Percentiles rank a stretch among this genome's conserved stretches.
These are phyloP conservation scores for Macropodus opercularis DNA, from an alignment of 2,797 vertebrate species.

Conservation along the genomic window DNA sequence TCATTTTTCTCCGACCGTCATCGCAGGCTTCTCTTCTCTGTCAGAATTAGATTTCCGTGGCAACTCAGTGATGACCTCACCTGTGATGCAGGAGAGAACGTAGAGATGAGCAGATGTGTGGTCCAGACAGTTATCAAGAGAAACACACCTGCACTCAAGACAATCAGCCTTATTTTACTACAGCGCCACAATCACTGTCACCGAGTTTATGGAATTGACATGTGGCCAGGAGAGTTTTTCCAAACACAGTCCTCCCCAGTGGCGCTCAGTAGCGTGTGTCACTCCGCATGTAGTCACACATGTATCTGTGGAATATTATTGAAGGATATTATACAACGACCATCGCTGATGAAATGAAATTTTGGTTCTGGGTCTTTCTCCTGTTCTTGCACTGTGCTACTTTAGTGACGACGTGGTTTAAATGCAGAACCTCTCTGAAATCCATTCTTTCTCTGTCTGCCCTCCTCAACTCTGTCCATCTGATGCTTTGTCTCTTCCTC, in stretches of 20 bases:
- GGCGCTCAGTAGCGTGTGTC: conserved; percentile 3
- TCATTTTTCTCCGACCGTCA: background rate
- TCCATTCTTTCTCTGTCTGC: no score
- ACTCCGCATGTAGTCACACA: conserved; percentile 15
- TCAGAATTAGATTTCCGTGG: conserved; percentile 21
- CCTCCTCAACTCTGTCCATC: conserved; percentile 14
- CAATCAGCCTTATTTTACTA: conserved; percentile 3
- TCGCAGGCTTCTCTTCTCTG: no score
- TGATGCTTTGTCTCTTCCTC: conserved; percentile 7
- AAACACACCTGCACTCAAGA: background rate
- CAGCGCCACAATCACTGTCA: background rate
- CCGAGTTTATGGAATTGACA: conserved; percentile 1
- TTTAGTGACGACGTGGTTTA: no score
- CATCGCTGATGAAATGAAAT: no score
- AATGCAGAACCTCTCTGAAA: no score
- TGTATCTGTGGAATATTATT: background rate
- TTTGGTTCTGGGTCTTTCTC: no score
- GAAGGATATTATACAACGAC: no score
- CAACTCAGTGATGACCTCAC: conserved; percentile 26
- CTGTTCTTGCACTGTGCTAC: no score
- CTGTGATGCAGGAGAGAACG: conserved; percentile 8
- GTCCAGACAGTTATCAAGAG: no score
- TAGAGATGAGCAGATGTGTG: background rate
- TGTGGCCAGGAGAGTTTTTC: conserved; percentile 2
- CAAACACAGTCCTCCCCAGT: background rate